Base-by-base conservation (phyloP, 2,797 vertebrate species). In the Limosa lapponica region DNA sequence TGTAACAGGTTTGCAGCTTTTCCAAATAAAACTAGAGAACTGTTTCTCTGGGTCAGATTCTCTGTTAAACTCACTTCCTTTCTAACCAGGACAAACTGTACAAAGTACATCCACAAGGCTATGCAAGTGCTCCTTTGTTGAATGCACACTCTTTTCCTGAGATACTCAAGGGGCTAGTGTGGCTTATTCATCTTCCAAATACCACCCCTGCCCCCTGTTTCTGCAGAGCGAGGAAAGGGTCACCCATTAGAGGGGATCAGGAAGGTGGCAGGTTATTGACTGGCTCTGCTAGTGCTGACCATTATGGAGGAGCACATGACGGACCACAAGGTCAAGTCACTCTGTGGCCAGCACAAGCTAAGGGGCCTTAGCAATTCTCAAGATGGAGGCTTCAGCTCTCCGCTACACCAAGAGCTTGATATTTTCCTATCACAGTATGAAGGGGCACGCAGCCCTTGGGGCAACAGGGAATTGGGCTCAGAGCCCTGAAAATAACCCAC, bases 1-100 rank as follows among this genome's bases (percentile, higher is more conserved):
- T 96, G 73, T 89, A 88, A 69, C 89, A 95, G 51, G 91, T 95
- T 94, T 79, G 82, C 74, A 82, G 86, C 79, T 93, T 87, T 92
- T 89, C 78, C 80, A 92, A 91, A 91, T 89, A 82, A 87, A 95
- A 81, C 39, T 34, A 44, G 66, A 82, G 67, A 84, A 57, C 59
- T 92, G 39, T 93, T 93, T 84, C 66, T 88, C 79, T 90, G 87
- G 84, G 59, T 75, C 75, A 73, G 73, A 84, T 89, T 82, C 91
- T 91, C 82, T 82, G 66, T 91, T 93, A 79, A 87, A 62, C 44
- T 95, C 90, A 52, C 94, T 93, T 96, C 85, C 66, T 95, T 95
- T 96, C 77, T 92, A 65, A 90, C 77, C 66, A 27, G 96, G 48
- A 94, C 94, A 93, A 73, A 80, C 73, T 84, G 90, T 95, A 75